Conservation (phyloP, 2,888 invertebrate genomes). For the Cordilura impudica region DNA sequence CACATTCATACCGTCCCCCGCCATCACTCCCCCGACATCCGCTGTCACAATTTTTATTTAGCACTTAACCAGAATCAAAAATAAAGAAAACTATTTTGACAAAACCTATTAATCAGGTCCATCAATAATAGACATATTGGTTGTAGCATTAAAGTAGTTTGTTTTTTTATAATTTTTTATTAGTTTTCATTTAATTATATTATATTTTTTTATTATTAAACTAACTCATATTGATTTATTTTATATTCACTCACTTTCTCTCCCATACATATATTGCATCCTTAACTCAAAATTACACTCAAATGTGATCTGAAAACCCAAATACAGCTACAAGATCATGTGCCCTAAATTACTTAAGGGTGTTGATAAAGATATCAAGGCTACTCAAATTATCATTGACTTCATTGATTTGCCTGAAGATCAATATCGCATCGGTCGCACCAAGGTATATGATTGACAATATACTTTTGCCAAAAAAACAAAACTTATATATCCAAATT, state of each 20-base stretch:
- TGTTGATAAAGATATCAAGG: conserved; percentile 81
- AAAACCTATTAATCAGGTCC: neutral
- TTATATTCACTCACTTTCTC: conserved; percentile 18
- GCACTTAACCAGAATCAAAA: no score
- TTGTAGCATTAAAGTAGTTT: conserved; percentile 1
- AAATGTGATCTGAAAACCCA: conserved; percentile 71
- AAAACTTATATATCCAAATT: neutral
- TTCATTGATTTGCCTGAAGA: conserved; percentile 91
- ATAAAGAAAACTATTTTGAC: conserved; percentile 9
- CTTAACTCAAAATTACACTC: conserved; percentile 54
- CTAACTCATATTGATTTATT: conserved; percentile 20
- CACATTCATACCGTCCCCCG: neutral
- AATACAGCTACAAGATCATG: conserved; percentile 98
- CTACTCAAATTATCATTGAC: conserved; percentile 89
- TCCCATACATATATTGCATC: conserved; percentile 20
- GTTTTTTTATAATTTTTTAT: conserved; percentile 4
- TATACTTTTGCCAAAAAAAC: conserved; percentile 66
- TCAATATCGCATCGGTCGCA: conserved; percentile 96
- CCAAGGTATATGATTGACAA: conserved; percentile 87
- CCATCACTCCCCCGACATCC: neutral
- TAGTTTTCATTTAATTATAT: conserved; percentile 8
- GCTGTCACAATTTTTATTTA: neutral
- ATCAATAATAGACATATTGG: neutral
- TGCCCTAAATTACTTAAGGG: conserved; percentile 89
- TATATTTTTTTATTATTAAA: neutral